Evolutionary conservation across 2,888 invertebrate genomes (phyloP), one percentile per base, ranked within the genome.

Genomic region (Odontocerum albicorne): DNA sequence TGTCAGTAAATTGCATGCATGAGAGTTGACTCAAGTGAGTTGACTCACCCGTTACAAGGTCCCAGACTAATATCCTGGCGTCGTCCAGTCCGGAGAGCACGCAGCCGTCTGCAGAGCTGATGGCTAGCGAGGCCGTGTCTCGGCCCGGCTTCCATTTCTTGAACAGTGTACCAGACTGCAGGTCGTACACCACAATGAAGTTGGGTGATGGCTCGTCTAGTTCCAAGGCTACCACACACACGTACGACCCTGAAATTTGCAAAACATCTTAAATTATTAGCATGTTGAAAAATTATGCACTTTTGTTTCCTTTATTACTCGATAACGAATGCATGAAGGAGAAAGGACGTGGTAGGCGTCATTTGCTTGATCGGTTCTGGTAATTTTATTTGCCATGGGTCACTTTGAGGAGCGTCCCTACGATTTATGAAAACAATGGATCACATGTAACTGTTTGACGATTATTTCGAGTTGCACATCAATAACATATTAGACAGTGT

Each of bases 71-170:
- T 61, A 93, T 86, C 67, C 88, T 82, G 17, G 90, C 87, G 67
- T 92, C 91, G 62, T 90, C 88, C 6, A 92, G 77, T 0, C 90
- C 91, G 16, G 90, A 90, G 47, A 93, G 85, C 20, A 93, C 92
- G 69, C 90, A 90, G 59, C 88, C 86, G 65, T 90, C 88, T 57
- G 82, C 82, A 15, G 91, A 90, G 65, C 91, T 90, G 70, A 93
- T 92, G 63, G 90, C 90, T 63, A 93, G 75, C n/a, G 91, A 86
- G 3, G 87, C 88, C 2, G 90, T 90, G 71, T 89, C 88, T 62
- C 87, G 87, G 19, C 86, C 86, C 1, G 92, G 91, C 73, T 92
- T 92, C 90, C 92, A 92, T 72, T 92, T 93, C 73, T 92, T 92
- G 75, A 93, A 93, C 63, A 93, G 71, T 0, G 92, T 92, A 49